phyloP scores from a whole-genome alignment of 1,140 invertebrate species.

The Maniola jurtina region DNA sequence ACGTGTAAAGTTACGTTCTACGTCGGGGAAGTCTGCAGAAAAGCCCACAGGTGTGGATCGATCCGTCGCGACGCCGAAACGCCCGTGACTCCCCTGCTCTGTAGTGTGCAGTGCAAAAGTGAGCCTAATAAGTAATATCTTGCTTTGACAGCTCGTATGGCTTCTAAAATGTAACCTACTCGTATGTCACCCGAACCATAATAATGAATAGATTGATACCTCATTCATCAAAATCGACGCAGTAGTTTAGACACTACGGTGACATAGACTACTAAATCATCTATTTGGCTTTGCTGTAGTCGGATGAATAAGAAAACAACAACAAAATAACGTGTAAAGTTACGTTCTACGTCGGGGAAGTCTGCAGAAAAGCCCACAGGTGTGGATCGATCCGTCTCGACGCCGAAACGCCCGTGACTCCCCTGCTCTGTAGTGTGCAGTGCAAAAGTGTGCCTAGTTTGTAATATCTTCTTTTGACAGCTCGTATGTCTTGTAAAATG shows the following conservation, averaged over 20 bases:
- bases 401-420: constrained; percentile 12
- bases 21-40: constrained; percentile 32
- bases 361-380: constrained; percentile 40
- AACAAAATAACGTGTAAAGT: background rate
- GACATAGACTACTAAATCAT: too few relatives aligned
- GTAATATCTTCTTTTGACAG: constrained; percentile 11
- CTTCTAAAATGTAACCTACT: too few relatives aligned
- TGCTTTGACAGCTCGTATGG: constrained; percentile 4
- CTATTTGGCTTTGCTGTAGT: too few relatives aligned
- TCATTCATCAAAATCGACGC: too few relatives aligned
- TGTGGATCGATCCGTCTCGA: constrained; percentile 59
- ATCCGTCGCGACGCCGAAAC: constrained; percentile 45
- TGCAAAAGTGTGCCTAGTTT: constrained; percentile 8
- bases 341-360: constrained; percentile 31
- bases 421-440: background rate
- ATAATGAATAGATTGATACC: too few relatives aligned
- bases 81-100: constrained; percentile 4
- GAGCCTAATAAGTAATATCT: constrained; percentile 17
- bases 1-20: constrained; percentile 11
- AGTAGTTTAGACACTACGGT: too few relatives aligned
- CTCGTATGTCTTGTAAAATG: too few relatives aligned
- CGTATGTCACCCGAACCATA: too few relatives aligned
- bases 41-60: constrained; percentile 53
- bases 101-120: background rate
- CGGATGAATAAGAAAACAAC: background rate